phyloP scores from a whole-genome alignment of 2,888 invertebrate species.

The Aphidius colemani region DNA sequence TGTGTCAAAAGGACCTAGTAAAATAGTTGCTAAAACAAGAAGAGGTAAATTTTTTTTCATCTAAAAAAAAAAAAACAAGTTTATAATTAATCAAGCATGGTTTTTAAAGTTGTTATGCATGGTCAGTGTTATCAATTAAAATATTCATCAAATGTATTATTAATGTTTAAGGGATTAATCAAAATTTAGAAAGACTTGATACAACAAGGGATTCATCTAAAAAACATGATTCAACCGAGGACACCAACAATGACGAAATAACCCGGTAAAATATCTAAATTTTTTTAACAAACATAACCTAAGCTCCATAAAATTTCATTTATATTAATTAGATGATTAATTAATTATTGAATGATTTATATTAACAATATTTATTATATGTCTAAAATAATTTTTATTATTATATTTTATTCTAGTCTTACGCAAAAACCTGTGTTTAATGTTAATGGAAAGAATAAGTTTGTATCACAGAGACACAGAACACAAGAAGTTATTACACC shows the following conservation, averaged over 20 bases:
- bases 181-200: conserved; percentile 81
- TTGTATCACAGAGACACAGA: conserved; percentile 66
- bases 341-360: conserved; percentile 6
- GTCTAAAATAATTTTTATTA: conserved; percentile 10
- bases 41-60: conserved; percentile 65
- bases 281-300: conserved; percentile 19
- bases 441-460: conserved; percentile 70
- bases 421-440: conserved; percentile 84
- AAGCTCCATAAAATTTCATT: too few species aligned
- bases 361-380: conserved; percentile 34
- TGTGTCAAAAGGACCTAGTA: conserved; percentile 84
- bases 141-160: not conserved
- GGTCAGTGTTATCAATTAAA: not conserved
- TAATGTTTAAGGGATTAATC: conserved; percentile 69
- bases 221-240: conserved; percentile 70
- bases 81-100: too few species aligned
- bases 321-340: not conserved
- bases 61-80: too few species aligned
- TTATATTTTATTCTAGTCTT: conserved; percentile 53
- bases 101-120: not conserved
- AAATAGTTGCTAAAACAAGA: conserved; percentile 85
- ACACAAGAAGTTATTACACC: conserved; percentile 71
- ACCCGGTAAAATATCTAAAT: conserved; percentile 64
- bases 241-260: conserved; percentile 65
- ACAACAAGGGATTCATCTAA: conserved; percentile 73